Evolutionary conservation across 2,797 vertebrate species (phyloP), one percentile per base, ranked within the genome.

Genomic region (Tokudaia muenninki): DNA sequence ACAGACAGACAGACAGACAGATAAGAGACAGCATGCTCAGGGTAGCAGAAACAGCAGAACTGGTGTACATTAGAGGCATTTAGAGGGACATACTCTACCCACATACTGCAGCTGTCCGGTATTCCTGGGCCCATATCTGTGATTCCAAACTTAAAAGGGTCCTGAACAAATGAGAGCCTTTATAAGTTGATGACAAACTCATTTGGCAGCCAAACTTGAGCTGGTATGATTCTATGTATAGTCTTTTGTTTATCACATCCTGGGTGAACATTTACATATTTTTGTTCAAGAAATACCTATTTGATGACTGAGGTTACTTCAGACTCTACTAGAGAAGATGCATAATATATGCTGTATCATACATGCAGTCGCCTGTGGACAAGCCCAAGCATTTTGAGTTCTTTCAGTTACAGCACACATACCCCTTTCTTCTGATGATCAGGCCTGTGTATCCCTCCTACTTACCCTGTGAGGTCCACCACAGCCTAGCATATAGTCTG

Each of bases 211-310:
- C 65, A 80, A 89, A 75, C 63, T 95, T 81, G 50, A 88, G 72
- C 55, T 31, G 74, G 67, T 17, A 34, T 80, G 47, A 83, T 34
- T n/a, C 70, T 95, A 89, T 89, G 96, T 94, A 74, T 84, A 90
- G 72, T 81, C 55, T 90, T 90, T 90, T 83, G 72, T 93, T 90
- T 87, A 74, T 92, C 94, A 94, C 24, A 90, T 14, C 13, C 61
- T 74, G 24, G 74, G 55, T 94, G 67, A 94, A 92, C 90, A 91
- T 82, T 83, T 89, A 44, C 70, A 16, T 17, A 41, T 50, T 95
- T 97, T 96, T 88, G 59, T 55, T 92, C 6, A n/a, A 55, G 55
- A 94, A 96, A 78, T 92, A 90, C 92, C 24, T 88, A 65, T 41
- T 81, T 91, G 74, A 86, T 87, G 79, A 82, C 44, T 70, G 55